Conservation (phyloP, 2,797 vertebrate genomes). For the Cryptoprocta ferox region DNA sequence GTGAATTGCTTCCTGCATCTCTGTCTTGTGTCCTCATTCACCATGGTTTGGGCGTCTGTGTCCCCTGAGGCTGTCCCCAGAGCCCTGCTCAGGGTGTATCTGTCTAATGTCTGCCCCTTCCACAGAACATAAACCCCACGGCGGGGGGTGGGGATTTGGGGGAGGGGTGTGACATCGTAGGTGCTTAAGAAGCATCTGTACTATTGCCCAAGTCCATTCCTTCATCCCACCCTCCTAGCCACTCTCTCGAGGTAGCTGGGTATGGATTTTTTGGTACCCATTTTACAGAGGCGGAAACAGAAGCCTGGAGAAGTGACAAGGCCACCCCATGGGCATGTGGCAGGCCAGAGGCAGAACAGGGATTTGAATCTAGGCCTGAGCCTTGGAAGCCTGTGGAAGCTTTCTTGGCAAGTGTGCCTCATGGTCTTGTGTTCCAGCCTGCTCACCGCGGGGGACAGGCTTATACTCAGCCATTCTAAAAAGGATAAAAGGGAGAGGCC, state of each 20-base stretch:
- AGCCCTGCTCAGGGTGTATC: accelerated
- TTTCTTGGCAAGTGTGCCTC: not conserved
- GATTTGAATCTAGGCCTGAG: not conserved
- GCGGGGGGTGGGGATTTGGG: too few species aligned
- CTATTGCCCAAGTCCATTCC: not conserved
- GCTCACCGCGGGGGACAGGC: not conserved
- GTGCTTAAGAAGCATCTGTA: not conserved
- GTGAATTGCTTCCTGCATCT: not conserved
- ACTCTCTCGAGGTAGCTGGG: not conserved
- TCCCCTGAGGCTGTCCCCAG: not conserved
- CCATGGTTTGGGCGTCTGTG: accelerated
- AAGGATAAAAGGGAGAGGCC: not conserved
- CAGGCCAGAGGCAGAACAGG: too few species aligned
- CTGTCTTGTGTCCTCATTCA: not conserved
- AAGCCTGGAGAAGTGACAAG: not conserved
- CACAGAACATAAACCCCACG: not conserved
- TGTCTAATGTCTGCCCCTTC: not conserved
- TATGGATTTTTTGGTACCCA: not conserved
- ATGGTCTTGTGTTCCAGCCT: not conserved
- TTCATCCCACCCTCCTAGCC: not conserved
- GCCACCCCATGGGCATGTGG: accelerated
- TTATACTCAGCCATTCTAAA: not conserved
- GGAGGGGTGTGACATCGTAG: not conserved
- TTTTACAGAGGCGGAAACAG: not conserved
- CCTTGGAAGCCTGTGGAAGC: not conserved